Conservation (phyloP, 2,113 vertebrate genomes). For the Cnemophilus loriae region DNA sequence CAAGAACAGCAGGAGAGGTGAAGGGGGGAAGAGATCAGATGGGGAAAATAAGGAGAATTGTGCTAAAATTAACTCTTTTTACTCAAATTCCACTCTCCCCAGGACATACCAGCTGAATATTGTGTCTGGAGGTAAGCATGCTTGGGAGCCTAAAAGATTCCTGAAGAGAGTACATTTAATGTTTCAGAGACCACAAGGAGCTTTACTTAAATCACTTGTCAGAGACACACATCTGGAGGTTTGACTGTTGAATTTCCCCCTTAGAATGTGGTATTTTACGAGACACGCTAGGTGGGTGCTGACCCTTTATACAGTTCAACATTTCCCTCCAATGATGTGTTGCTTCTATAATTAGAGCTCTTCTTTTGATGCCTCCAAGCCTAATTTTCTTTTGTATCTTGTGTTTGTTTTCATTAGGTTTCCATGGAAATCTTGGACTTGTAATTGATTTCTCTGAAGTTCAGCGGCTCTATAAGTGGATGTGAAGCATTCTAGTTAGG, state of each 20-base stretch:
- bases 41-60: not conserved
- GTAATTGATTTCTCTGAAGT: constrained; percentile 18
- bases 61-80: not conserved
- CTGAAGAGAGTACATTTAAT: not conserved
- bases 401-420: constrained; percentile 45
- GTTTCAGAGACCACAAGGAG: not conserved
- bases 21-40: not conserved
- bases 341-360: constrained; percentile 1
- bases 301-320: not conserved
- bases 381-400: not conserved
- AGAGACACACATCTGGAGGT: not conserved
- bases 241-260: not conserved
- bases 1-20: not conserved
- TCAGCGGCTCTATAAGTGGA: not conserved
- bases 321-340: not conserved
- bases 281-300: not conserved
- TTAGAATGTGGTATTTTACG: not conserved
- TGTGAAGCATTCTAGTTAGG: not conserved
- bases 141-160: not conserved
- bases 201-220: not conserved
- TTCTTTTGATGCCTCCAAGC: not conserved
- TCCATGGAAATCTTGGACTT: constrained; percentile 10
- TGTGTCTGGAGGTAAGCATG: not conserved
- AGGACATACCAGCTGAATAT: not conserved
- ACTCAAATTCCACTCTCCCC: not conserved